Evolutionary conservation across 2,888 invertebrate genomes (phyloP), one percentile per base, ranked within the genome.

Genomic region (Rhagium mordax): DNA sequence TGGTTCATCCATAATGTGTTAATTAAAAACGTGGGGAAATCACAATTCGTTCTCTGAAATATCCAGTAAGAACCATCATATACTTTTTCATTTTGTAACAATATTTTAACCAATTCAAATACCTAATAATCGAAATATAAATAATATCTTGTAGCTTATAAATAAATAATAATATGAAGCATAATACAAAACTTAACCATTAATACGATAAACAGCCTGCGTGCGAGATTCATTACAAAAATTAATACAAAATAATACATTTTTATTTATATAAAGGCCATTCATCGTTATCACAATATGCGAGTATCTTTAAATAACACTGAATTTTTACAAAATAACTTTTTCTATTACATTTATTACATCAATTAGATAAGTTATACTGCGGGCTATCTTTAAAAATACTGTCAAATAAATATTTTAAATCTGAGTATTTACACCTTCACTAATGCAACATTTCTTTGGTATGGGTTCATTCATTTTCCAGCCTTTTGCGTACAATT

Each of bases 221-320:
- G n/a, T 53, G 24, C 51, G 79, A 83, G 78, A 81, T 81, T 79
- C 79, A 49, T 64, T 57, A 67, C 68, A 70, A 78, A 74, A 77
- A 72, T 64, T 74, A 71, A 72, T 73, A 67, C 65, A 74, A 72
- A 78, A 70, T 74, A 70, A 74, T 78, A 77, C 71, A 77, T 71
- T 57, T 66, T 62, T 70, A 72, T 67, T 67, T 73, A 71, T 69
- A 71, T 51, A 70, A 66, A 64, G 78, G 80, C 82, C 81, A 82
- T 84, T 83, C 82, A 83, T 81, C 82, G 82, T 80, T 87, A 87
- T 87, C 87, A 87, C 87, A 87, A 82, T 81, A 86, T 83, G 85
- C 85, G 86, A 87, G 87, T 86, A 86, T 87, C 80, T 79, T 81
- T 79, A 81, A 79, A 79, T 72, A 79, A 81, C 79, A 82, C 80